phyloP scores from a whole-genome alignment of 2,797 vertebrate genomes.

The Scyliorhinus canicula region DNA sequence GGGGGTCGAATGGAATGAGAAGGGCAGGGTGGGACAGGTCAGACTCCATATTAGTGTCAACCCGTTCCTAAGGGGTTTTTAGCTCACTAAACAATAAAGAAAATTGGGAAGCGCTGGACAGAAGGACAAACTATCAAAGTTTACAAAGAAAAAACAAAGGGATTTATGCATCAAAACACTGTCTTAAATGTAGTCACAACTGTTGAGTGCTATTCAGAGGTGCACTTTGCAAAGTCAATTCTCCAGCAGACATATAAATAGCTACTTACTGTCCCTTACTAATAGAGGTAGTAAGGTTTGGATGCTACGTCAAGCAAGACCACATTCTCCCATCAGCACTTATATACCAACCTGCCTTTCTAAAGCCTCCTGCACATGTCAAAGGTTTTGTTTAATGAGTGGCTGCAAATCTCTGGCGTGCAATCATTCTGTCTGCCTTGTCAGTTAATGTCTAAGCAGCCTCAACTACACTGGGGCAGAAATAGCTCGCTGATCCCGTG shows the following conservation, averaged over 20 bases:
- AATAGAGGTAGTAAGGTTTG: neutral
- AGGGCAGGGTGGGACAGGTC: neutral
- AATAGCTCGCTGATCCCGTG: neutral
- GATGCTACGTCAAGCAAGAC: conserved; percentile 4
- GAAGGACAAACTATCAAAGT: neutral
- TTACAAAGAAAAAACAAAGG: neutral
- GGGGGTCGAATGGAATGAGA: neutral
- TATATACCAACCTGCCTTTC: neutral
- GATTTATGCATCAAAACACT: neutral
- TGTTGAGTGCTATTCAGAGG: conserved; percentile 24
- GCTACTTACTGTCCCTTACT: neutral
- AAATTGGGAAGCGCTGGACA: neutral
- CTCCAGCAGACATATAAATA: neutral
- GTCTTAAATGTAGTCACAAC: neutral
- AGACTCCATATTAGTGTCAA: neutral
- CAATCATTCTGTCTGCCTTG: conserved; percentile 15
- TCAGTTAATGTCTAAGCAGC: conserved; percentile 6
- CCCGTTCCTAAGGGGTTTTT: neutral
- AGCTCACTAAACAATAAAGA: neutral
- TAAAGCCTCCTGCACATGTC: neutral
- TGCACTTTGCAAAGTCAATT: neutral
- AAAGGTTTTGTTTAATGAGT: conserved; percentile 8
- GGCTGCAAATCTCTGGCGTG: conserved; percentile 18
- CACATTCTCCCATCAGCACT: neutral
- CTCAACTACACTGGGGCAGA: neutral